A percentile compares a stretch with the other conserved stretches of the same genome.
Evolutionary conservation across 2,113 vertebrate genomes (phyloP).

Genomic region (Dunckerocampus dactyliophorus): DNA sequence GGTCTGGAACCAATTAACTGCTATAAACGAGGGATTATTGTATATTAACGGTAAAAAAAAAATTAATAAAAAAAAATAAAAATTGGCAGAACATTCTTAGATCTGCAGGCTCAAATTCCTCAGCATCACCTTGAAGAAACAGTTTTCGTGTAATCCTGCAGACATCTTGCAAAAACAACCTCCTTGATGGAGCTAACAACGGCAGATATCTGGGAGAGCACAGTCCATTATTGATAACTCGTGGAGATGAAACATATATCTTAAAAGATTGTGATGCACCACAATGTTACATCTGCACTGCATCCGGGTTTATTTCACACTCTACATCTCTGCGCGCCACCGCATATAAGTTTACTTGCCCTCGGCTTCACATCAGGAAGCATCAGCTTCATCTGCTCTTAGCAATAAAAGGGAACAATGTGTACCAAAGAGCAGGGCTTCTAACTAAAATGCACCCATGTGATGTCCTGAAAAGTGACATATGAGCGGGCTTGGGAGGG

Average conservation of each 20-base stretch:
- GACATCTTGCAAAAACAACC: too few species aligned
- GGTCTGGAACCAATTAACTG: too few species aligned
- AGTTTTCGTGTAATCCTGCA: too few species aligned
- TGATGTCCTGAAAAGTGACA: constrained; percentile 41
- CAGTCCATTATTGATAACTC: too few species aligned
- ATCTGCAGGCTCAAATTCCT: too few species aligned
- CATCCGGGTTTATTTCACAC: constrained; percentile 23
- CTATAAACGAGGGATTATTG: too few species aligned
- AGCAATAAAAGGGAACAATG: constrained; percentile 21
- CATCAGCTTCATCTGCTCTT: constrained; percentile 30
- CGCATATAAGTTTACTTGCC: constrained; percentile 24
- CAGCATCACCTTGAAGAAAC: too few species aligned
- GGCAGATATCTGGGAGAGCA: too few species aligned
- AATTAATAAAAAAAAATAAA: too few species aligned
- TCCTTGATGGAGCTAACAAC: too few species aligned
- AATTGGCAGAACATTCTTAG: too few species aligned
- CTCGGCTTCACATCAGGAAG: constrained; percentile 26
- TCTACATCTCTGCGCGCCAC: constrained; percentile 29
- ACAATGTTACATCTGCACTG: not conserved
- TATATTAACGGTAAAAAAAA: too few species aligned
- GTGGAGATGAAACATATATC: not conserved
- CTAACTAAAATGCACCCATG: constrained; percentile 22
- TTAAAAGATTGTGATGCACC: not conserved
- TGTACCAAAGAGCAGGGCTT: constrained; percentile 18
- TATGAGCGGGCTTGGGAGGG: not conserved